phyloP scores from a whole-genome alignment of 1,140 invertebrate species.

The Saxidomus purpurata region DNA sequence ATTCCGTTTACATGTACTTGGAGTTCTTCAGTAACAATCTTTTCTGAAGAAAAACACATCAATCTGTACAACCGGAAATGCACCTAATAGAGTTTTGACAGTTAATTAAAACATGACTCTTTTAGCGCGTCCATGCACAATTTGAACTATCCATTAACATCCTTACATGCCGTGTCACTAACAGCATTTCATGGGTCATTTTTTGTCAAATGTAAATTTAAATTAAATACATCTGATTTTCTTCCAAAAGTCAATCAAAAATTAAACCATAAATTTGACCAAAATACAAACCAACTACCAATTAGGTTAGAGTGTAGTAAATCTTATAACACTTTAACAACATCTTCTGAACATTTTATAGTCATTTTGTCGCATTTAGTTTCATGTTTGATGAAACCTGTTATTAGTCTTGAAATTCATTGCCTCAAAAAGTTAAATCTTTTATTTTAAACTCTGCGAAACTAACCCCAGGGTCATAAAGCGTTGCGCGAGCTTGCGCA shows the following conservation, averaged over 20 bases:
- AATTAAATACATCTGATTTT: not conserved
- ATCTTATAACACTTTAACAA: constrained; percentile 53
- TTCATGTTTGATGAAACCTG: constrained; percentile 24
- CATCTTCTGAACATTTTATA: constrained; percentile 46
- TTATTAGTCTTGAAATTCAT: constrained; percentile 63
- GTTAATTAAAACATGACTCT: not conserved
- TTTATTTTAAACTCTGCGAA: constrained; percentile 38
- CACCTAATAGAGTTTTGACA: constrained; percentile 39
- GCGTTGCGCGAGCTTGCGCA: constrained; percentile 38
- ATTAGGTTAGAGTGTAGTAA: constrained; percentile 15
- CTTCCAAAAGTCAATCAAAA: constrained; percentile 30
- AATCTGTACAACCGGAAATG: constrained; percentile 47
- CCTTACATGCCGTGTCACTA: not conserved
- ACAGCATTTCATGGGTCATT: constrained; percentile 29
- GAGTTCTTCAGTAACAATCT: too few species aligned
- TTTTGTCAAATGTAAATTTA: constrained; percentile 48
- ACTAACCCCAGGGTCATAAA: constrained; percentile 48
- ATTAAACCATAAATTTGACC: constrained; percentile 53
- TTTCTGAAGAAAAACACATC: not conserved
- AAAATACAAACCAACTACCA: constrained; percentile 47
- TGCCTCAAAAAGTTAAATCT: constrained; percentile 56
- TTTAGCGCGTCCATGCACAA: not conserved
- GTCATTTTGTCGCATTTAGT: constrained; percentile 54
- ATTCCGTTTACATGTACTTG: too few species aligned
- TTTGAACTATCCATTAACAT: constrained; percentile 22